Evolutionary conservation across 1,140 invertebrate genomes (phyloP).

Genomic region (Plectrocnemia conspersa): DNA sequence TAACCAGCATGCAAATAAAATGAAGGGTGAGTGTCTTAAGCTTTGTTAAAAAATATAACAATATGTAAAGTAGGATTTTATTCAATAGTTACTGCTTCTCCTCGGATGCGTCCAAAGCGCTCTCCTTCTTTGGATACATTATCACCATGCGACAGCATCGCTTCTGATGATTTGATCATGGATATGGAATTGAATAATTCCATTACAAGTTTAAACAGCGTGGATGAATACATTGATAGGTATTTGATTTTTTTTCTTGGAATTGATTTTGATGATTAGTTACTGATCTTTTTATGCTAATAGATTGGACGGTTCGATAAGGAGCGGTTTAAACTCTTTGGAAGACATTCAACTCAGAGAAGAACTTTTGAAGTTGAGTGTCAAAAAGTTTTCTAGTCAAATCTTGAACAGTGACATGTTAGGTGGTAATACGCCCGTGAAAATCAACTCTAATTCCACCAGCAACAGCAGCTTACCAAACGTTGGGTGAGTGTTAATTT

Average conservation of each 20-base stretch:
- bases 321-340: constrained; percentile 48
- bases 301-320: constrained; percentile 48
- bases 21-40: constrained; percentile 25
- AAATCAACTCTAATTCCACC: constrained; percentile 40
- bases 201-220: constrained; percentile 60
- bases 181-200: constrained; percentile 65
- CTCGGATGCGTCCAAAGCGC: constrained; percentile 47
- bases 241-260: constrained; percentile 36
- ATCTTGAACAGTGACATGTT: constrained; percentile 22
- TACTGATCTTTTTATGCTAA: constrained; percentile 5
- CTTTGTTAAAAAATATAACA: background rate
- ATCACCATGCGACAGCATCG: constrained; percentile 71
- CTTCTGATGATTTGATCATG: constrained; percentile 79
- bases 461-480: constrained; percentile 46
- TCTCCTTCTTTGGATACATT: constrained; percentile 68
- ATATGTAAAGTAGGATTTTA: background rate
- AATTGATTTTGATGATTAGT: background rate
- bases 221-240: constrained; percentile 66
- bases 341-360: constrained; percentile 48
- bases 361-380: constrained; percentile 39
- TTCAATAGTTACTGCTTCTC: constrained; percentile 11
- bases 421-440: constrained; percentile 21
- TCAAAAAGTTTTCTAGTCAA: constrained; percentile 19
- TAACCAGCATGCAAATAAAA: constrained; percentile 18
- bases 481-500: constrained; percentile 41